Conservation (phyloP, 1,140 invertebrate genomes). For the Drosophila persimilis region DNA sequence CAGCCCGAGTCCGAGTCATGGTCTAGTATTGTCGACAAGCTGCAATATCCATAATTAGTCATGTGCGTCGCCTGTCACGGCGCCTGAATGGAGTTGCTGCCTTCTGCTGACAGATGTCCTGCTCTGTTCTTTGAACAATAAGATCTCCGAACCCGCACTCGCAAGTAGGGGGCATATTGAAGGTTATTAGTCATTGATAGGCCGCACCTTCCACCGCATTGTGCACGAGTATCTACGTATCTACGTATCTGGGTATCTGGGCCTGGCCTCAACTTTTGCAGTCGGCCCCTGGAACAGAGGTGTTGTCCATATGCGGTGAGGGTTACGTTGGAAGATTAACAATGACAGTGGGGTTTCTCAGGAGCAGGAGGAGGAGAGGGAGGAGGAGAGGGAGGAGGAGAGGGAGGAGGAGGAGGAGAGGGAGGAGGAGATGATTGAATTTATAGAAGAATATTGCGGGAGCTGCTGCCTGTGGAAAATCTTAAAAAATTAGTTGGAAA, state of each 20-base stretch:
- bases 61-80: slow-evolving; percentile 54
- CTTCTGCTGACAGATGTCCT: slow-evolving; percentile 73
- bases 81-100: slow-evolving; percentile 9
- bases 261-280: slow-evolving; percentile 22
- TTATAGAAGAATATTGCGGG: no score
- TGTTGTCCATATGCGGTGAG: slow-evolving; percentile 8
- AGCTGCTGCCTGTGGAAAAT: no score
- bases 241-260: not conserved
- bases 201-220: slow-evolving; percentile 56
- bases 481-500: no score
- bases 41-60: slow-evolving; percentile 74
- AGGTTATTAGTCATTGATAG: slow-evolving; percentile 75
- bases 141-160: slow-evolving; percentile 53
- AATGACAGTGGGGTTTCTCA: slow-evolving; percentile 4
- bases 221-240: not conserved
- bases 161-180: slow-evolving; percentile 27
- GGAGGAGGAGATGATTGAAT: no score
- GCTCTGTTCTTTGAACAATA: slow-evolving; percentile 57
- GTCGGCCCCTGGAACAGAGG: slow-evolving; percentile 43
- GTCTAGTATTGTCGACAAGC: slow-evolving; percentile 41
- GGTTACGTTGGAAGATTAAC: slow-evolving; percentile 5
- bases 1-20: slow-evolving; percentile 6
- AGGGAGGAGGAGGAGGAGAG: no score
- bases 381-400: no score
- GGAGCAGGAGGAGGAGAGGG: no score